A percentile compares a stretch with the other conserved stretches of the same genome.
Conservation (phyloP, 2,888 invertebrate species). For the Euplexia lucipara region DNA sequence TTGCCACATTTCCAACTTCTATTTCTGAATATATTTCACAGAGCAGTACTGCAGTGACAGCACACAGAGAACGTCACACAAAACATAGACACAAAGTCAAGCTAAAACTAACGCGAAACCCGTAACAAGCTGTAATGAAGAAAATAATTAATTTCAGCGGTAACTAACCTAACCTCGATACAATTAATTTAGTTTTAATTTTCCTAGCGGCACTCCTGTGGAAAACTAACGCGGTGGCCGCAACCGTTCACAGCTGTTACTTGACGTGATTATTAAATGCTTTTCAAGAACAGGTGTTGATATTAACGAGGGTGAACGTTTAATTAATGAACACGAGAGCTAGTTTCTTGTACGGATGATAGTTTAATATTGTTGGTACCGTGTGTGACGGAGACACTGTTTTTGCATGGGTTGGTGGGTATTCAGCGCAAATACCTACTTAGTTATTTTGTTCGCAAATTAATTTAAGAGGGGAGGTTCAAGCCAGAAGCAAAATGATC, state of each 20-base stretch:
- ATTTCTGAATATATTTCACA: background rate
- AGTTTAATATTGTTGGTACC: conserved; percentile 64
- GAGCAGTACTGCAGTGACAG: background rate
- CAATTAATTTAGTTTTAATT: conserved; percentile 85
- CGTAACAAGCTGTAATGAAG: conserved; percentile 42
- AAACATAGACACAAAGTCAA: conserved; percentile 22
- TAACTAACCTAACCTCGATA: conserved; percentile 55
- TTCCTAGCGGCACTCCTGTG: conserved; percentile 74
- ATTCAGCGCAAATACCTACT: conserved; percentile 25
- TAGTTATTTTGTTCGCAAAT: conserved; percentile 23
- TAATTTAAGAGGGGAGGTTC: conserved; percentile 28
- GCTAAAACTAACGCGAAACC: conserved; percentile 15
- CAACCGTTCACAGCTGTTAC: conserved; percentile 84
- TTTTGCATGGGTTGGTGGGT: conserved; percentile 55
- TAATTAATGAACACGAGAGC: conserved; percentile 87
- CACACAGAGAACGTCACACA: background rate
- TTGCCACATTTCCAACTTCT: background rate
- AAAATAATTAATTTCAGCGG: conserved; percentile 58
- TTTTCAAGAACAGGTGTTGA: conserved; percentile 90
- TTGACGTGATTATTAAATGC: conserved; percentile 89
- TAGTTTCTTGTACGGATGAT: conserved; percentile 70
- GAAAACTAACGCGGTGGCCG: conserved; percentile 83
- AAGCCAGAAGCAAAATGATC: background rate
- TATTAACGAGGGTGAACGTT: conserved; percentile 88
- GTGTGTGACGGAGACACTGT: conserved; percentile 56